These are phyloP conservation scores for Apodemus speciosus DNA, from an alignment of 2,113 vertebrate species.

Conservation along the genomic window DNA sequence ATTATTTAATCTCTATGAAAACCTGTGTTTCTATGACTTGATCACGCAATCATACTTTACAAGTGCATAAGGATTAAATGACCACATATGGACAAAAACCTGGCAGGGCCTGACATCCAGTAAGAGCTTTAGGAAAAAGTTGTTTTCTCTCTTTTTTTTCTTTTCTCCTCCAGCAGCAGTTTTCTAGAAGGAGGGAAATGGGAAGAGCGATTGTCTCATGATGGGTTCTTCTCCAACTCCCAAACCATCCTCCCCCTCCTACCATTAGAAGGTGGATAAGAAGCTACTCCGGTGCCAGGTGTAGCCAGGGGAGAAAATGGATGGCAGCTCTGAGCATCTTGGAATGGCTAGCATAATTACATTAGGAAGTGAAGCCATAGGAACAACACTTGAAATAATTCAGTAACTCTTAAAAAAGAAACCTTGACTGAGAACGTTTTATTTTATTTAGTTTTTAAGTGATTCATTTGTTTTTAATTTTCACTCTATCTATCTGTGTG, in stretches of 20 bases:
- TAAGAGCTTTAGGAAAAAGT: not conserved
- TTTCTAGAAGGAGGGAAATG: not conserved
- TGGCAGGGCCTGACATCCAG: not conserved
- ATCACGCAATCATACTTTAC: not conserved
- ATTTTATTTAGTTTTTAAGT: not conserved
- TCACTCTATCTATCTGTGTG: not conserved
- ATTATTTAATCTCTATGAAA: slow-evolving; percentile 39
- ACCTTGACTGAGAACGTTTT: not conserved
- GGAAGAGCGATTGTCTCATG: too few relatives aligned
- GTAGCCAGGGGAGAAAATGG: not conserved
- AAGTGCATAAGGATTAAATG: not conserved
- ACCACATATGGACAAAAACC: not conserved
- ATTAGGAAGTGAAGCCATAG: slow-evolving; percentile 47
- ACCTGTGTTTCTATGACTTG: not conserved
- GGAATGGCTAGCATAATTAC: not conserved
- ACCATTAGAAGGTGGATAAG: not conserved
- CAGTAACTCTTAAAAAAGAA: slow-evolving; percentile 16
- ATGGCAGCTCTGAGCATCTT: not conserved
- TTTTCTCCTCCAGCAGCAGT: not conserved
- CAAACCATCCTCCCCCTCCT: not conserved
- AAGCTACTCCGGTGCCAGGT: not conserved
- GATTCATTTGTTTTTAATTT: not conserved
- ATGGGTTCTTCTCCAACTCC: not conserved
- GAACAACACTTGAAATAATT: slow-evolving; percentile 37
- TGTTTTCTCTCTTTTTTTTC: not conserved